A percentile compares a stretch with the other conserved stretches of the same genome.
phyloP scores from a whole-genome alignment of 2,797 vertebrate species.

The Sternarchorhynchus goeldii region DNA sequence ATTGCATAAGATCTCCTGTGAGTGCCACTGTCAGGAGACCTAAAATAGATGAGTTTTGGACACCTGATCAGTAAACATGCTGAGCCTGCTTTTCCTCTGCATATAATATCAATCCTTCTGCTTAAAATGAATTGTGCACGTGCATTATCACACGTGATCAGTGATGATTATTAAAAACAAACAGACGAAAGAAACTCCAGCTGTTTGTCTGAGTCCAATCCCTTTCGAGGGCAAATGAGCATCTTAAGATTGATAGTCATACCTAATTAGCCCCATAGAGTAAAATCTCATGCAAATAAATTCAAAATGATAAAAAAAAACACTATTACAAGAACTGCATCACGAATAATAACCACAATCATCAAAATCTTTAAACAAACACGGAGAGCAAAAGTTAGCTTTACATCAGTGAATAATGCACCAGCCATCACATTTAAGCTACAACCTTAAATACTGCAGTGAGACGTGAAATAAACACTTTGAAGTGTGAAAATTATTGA shows the following conservation, averaged over 20 bases:
- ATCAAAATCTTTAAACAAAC: too few relatives aligned
- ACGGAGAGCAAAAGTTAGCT: background rate
- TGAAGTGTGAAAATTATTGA: background rate
- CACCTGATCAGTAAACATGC: conserved; percentile 83
- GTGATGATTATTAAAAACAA: conserved; percentile 59
- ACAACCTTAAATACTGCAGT: conserved; percentile 32
- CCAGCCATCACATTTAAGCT: conserved; percentile 64
- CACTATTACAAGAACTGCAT: too few relatives aligned
- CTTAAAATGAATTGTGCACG: conserved; percentile 89
- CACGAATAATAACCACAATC: too few relatives aligned
- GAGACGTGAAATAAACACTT: background rate
- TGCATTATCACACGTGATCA: conserved; percentile 86
- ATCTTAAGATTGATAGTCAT: too few relatives aligned
- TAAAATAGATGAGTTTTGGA: conserved; percentile 89
- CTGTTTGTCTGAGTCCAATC: too few relatives aligned
- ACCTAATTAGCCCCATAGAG: too few relatives aligned
- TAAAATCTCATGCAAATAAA: too few relatives aligned
- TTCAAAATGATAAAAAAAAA: too few relatives aligned
- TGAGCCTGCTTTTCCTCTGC: conserved; percentile 76
- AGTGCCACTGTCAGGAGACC: conserved; percentile 75
- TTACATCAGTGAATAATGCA: conserved; percentile 45
- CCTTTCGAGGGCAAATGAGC: too few relatives aligned
- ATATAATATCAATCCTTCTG: conserved; percentile 80
- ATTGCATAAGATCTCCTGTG: conserved; percentile 42
- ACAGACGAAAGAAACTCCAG: conserved; percentile 27